phyloP scores from a whole-genome alignment of 2,888 invertebrate genomes.

The Plagodis pulveraria region DNA sequence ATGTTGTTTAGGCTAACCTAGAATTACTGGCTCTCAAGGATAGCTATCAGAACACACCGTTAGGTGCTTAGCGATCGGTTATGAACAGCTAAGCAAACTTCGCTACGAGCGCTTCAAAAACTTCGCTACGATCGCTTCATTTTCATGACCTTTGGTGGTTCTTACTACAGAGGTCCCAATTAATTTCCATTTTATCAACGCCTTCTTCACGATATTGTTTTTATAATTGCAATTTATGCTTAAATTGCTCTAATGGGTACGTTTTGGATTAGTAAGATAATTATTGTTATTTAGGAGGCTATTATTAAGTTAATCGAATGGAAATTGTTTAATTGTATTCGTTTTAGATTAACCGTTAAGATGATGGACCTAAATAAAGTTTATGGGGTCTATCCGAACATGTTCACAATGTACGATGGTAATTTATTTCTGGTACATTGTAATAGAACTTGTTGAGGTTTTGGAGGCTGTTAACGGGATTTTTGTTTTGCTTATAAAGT shows the following conservation, averaged over 20 bases:
- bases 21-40: too few species aligned
- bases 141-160: too few species aligned
- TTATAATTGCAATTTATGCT: constrained; percentile 23
- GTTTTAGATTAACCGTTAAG: constrained; percentile 24
- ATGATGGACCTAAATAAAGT: constrained; percentile 16
- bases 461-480: constrained; percentile 14
- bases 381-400: constrained; percentile 27
- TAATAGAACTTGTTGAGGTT: constrained; percentile 19
- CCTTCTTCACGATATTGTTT: constrained; percentile 20
- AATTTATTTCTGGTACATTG: constrained; percentile 27
- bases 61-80: too few species aligned
- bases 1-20: too few species aligned
- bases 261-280: constrained; percentile 32
- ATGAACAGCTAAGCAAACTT: too few species aligned
- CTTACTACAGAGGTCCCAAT: too few species aligned
- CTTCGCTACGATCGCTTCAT: too few species aligned
- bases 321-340: constrained; percentile 40
- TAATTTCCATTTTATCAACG: constrained; percentile 1
- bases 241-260: constrained; percentile 17
- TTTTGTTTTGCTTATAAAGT: constrained; percentile 8
- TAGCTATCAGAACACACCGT: too few species aligned
- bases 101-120: too few species aligned
- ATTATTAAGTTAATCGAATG: constrained; percentile 36
- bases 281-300: constrained; percentile 39
- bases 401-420: constrained; percentile 23